Conservation (phyloP, 2,888 invertebrate species). For the Aquatica leii region DNA sequence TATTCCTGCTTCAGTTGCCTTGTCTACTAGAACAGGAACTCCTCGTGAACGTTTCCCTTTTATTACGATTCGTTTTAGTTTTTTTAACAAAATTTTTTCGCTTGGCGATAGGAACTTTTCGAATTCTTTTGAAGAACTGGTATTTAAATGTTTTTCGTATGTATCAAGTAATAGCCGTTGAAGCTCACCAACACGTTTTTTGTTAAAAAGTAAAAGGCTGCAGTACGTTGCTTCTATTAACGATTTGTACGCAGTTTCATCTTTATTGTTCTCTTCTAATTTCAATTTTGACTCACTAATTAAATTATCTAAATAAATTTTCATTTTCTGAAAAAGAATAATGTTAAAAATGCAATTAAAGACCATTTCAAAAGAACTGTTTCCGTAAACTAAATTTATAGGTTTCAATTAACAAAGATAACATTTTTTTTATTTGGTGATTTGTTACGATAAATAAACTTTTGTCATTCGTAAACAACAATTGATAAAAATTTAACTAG, state of each 20-base stretch:
- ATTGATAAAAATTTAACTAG: too few relatives aligned
- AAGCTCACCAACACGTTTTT: conserved; percentile 33
- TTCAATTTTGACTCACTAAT: neutral
- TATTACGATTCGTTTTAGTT: conserved; percentile 19
- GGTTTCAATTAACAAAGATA: too few relatives aligned
- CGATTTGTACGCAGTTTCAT: conserved; percentile 16
- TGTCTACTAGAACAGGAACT: conserved; percentile 22
- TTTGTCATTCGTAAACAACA: too few relatives aligned
- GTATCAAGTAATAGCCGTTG: conserved; percentile 17
- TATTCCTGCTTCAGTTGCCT: conserved; percentile 15
- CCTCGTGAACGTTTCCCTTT: conserved; percentile 17
- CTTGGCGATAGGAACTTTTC: conserved; percentile 8
- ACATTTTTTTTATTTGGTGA: too few relatives aligned
- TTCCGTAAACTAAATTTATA: too few relatives aligned
- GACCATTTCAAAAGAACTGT: too few relatives aligned
- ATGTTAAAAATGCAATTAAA: too few relatives aligned
- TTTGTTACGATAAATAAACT: too few relatives aligned
- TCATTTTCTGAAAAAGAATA: neutral
- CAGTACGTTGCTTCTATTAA: conserved; percentile 33
- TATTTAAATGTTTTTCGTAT: conserved; percentile 3
- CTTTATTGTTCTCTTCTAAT: conserved; percentile 4
- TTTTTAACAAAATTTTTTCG: conserved; percentile 15
- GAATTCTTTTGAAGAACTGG: conserved; percentile 13
- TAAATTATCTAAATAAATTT: neutral
- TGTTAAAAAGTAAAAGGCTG: conserved; percentile 27